A percentile compares a stretch with the other conserved stretches of the same genome.
Evolutionary conservation across 2,797 vertebrate species (phyloP).

Genomic region (Rhodeus uyekii): DNA sequence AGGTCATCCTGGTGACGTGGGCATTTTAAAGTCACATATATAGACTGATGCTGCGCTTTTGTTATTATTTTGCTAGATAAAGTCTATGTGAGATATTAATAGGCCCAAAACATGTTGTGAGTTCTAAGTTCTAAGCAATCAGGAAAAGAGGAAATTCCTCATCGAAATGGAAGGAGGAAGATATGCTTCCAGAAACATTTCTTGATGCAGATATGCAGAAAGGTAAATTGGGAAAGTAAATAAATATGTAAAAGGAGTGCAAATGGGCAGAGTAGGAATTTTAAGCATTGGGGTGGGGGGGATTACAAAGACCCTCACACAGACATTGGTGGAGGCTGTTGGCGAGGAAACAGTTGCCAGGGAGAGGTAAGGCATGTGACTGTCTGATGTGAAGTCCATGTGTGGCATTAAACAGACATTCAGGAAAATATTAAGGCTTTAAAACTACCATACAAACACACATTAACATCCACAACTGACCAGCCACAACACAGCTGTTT

Average conservation of each 20-base stretch:
- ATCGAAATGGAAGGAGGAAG: not conserved
- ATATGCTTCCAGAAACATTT: not conserved
- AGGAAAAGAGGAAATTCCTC: not conserved
- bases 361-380: slow-evolving; percentile 33
- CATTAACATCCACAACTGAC: slow-evolving; percentile 32
- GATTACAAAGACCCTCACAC: slow-evolving; percentile 23
- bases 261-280: slow-evolving; percentile 38
- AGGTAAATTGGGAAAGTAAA: slow-evolving; percentile 61
- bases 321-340: slow-evolving; percentile 45
- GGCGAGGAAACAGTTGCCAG: slow-evolving; percentile 45
- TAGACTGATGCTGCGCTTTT: not conserved
- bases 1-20: not conserved
- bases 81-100: not conserved
- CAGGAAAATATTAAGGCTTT: slow-evolving; percentile 2
- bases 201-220: slow-evolving; percentile 36
- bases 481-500: slow-evolving; percentile 63
- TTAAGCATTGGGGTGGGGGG: slow-evolving; percentile 52
- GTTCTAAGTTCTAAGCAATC: slow-evolving; percentile 1
- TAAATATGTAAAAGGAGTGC: slow-evolving; percentile 59
- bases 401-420: slow-evolving; percentile 14
- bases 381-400: not conserved
- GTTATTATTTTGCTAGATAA: not conserved
- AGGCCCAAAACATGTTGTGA: not conserved
- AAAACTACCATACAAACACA: not conserved
- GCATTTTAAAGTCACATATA: not conserved